phyloP scores from a whole-genome alignment of 2,797 vertebrate species.

The Acridotheres tristis region DNA sequence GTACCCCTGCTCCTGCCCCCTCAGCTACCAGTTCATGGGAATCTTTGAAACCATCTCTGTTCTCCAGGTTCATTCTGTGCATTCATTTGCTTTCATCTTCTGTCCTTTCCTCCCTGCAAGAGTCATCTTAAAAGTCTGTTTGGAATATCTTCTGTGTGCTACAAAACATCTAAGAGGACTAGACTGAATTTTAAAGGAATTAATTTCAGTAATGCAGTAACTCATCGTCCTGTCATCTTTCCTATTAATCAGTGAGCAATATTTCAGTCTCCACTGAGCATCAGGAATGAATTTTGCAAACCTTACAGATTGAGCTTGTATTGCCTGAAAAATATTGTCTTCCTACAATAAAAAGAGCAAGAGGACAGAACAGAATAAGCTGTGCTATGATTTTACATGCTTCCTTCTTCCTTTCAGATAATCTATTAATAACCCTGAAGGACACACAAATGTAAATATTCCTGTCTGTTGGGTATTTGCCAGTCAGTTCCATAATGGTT shows the following conservation, averaged over 20 bases:
- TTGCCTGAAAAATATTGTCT: neutral
- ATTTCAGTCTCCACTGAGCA: conserved; percentile 8
- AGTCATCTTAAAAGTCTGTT: neutral
- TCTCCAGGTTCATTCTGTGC: neutral
- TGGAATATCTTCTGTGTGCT: neutral
- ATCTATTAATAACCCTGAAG: conserved; percentile 7
- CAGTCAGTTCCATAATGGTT: neutral
- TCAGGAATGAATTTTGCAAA: conserved; percentile 27
- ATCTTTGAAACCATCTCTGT: neutral
- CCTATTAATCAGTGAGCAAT: conserved; percentile 21
- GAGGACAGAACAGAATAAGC: neutral
- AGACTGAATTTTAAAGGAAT: neutral
- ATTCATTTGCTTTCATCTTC: neutral
- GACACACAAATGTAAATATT: neutral
- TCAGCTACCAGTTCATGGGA: neutral
- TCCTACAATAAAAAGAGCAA: neutral
- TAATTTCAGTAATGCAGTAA: conserved; percentile 18
- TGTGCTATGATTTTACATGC: neutral
- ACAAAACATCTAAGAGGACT: neutral
- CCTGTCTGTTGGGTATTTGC: neutral
- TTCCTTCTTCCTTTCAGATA: neutral
- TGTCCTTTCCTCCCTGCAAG: neutral
- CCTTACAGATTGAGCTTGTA: neutral
- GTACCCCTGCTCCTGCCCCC: neutral
- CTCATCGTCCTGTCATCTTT: neutral